phyloP scores from a whole-genome alignment of 2,113 vertebrate genomes.

The Bucco capensis region DNA sequence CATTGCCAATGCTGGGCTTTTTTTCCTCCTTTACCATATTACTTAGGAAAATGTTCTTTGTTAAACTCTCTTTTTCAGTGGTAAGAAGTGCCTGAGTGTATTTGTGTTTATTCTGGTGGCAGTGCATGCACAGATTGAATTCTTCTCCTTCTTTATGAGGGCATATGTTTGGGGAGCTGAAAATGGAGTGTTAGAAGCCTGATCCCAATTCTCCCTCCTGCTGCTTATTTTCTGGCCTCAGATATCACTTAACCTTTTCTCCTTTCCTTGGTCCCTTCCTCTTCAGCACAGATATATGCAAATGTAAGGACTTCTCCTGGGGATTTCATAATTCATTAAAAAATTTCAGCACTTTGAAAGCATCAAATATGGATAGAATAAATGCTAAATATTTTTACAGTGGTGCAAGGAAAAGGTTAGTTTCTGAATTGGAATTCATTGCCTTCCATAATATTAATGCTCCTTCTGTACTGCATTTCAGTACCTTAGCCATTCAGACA shows the following conservation, averaged over 20 bases:
- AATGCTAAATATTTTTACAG: conserved; percentile 43
- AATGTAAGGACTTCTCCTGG: neutral
- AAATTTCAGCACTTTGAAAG: neutral
- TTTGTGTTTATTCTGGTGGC: neutral
- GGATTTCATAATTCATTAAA: conserved; percentile 9
- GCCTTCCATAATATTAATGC: neutral
- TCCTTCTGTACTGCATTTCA: neutral
- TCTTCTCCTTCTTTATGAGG: neutral
- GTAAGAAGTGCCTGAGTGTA: neutral
- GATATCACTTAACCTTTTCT: conserved; percentile 37
- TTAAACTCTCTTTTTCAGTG: neutral
- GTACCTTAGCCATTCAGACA: neutral
- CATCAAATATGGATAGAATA: conserved; percentile 24
- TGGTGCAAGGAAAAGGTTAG: conserved; percentile 8
- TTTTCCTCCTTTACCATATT: neutral
- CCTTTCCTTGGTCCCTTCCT: neutral
- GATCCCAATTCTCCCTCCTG: neutral
- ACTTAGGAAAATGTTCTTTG: neutral
- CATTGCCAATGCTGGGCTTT: neutral
- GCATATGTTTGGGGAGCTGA: conserved; percentile 13
- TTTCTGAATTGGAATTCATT: conserved; percentile 31
- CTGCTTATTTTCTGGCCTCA: neutral
- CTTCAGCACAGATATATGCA: neutral
- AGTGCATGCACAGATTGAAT: neutral
- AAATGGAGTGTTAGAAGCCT: neutral